These are phyloP conservation scores for Leucoraja ocellata DNA, from an alignment of 2,797 vertebrate species.

Conservation along the genomic window DNA sequence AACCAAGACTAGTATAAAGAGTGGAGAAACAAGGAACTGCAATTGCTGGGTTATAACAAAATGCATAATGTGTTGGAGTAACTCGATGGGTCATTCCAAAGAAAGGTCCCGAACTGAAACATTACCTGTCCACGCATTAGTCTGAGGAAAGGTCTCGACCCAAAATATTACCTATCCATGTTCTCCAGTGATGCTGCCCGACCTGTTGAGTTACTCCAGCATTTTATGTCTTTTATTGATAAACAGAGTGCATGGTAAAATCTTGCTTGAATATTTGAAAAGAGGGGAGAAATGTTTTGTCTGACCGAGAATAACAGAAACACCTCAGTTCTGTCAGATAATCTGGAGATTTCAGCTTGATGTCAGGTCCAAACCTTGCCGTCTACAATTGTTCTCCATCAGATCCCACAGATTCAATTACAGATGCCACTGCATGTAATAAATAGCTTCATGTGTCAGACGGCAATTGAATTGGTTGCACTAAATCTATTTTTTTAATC, in stretches of 20 bases:
- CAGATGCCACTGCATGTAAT: slow-evolving; percentile 38
- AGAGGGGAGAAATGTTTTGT: slow-evolving; percentile 6
- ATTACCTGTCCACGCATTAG: too few species aligned
- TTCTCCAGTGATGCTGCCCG: too few species aligned
- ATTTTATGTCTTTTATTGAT: not conserved
- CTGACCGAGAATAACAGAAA: not conserved
- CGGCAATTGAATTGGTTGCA: slow-evolving; percentile 41
- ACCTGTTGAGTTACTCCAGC: too few species aligned
- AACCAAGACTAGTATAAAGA: too few species aligned
- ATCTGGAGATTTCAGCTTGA: not conserved
- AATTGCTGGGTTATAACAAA: too few species aligned
- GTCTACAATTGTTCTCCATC: slow-evolving; percentile 40
- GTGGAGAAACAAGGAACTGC: too few species aligned
- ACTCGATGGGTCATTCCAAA: too few species aligned
- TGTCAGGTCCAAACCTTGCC: not conserved
- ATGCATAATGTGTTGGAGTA: too few species aligned
- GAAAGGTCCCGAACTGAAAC: too few species aligned
- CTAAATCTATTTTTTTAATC: slow-evolving; percentile 40
- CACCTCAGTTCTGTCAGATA: not conserved
- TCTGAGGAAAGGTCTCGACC: too few species aligned
- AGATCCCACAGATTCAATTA: slow-evolving; percentile 40
- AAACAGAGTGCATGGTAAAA: not conserved
- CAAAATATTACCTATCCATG: too few species aligned
- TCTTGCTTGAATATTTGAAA: not conserved
- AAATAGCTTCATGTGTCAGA: slow-evolving; percentile 40